Percentiles rank a stretch among this genome's conserved stretches.
Conservation (phyloP, 2,888 invertebrate species). For the Ophonus ardosiacus region DNA sequence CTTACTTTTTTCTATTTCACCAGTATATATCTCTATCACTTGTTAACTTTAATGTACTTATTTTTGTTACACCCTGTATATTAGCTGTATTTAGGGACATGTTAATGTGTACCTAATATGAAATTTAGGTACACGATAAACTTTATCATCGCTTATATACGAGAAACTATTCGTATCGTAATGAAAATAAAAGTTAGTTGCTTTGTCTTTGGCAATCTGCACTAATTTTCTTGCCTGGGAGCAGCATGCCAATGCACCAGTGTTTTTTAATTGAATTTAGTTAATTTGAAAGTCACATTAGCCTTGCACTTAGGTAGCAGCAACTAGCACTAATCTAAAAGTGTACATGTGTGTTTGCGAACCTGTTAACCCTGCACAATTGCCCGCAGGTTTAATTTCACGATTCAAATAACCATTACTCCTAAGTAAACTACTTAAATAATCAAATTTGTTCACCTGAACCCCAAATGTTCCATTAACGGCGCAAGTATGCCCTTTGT, state of each 20-base stretch:
- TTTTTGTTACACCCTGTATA: no score
- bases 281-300: slow-evolving; percentile 19
- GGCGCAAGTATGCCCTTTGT: slow-evolving; percentile 1
- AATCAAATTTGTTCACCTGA: slow-evolving; percentile 24
- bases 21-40: no score
- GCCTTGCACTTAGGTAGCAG: background rate
- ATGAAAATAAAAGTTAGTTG: background rate
- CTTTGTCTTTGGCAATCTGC: background rate
- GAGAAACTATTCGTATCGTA: background rate
- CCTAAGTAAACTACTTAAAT: slow-evolving; percentile 42
- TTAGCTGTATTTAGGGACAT: no score
- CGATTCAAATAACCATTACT: slow-evolving; percentile 20
- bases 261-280: slow-evolving; percentile 14
- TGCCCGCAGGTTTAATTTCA: slow-evolving; percentile 27
- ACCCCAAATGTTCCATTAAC: slow-evolving; percentile 13
- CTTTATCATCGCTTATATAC: background rate
- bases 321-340: slow-evolving; percentile 15
- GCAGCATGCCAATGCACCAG: background rate
- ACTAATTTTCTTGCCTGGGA: background rate
- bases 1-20: no score
- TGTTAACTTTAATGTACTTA: no score
- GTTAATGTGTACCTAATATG: no score
- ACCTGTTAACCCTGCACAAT: slow-evolving; percentile 30
- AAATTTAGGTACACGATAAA: no score
- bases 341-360: slow-evolving; percentile 16